Conservation (phyloP, 1,140 invertebrate genomes). For the Dufourea novaeangliae region DNA sequence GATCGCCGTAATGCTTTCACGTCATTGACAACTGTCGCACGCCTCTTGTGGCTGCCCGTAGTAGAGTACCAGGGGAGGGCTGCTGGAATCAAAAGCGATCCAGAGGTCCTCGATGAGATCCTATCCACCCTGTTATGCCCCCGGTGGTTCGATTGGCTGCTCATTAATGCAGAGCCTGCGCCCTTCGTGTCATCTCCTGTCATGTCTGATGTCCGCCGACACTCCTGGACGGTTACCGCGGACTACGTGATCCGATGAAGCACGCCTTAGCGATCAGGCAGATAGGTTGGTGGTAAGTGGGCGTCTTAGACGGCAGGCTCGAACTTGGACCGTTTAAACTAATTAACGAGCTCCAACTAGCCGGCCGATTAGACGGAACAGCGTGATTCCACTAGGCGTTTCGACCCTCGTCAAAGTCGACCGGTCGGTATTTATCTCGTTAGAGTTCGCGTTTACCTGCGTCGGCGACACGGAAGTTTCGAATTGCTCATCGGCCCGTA, state of each 20-base stretch:
- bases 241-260: neutral
- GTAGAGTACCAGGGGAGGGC: too few relatives aligned
- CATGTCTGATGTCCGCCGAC: neutral
- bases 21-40: conserved; percentile 47
- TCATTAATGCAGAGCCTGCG: conserved; percentile 6
- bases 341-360: conserved; percentile 4
- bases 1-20: conserved; percentile 47
- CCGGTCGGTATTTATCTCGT: neutral
- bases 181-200: neutral
- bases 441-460: neutral
- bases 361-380: neutral
- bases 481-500: neutral
- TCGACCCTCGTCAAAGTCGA: conserved; percentile 4
- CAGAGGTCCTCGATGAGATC: conserved; percentile 28
- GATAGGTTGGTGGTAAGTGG: neutral
- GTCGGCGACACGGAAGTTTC: neutral
- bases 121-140: conserved; percentile 13
- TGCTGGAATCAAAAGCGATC: conserved; percentile 39
- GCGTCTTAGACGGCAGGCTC: neutral
- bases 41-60: too few relatives aligned
- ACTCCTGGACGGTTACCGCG: neutral
- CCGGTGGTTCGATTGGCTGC: conserved; percentile 27
- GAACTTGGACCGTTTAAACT: conserved; percentile 28
- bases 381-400: neutral
- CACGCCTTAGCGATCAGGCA: too few relatives aligned